Percentiles rank a stretch among this genome's conserved stretches.
phyloP scores from a whole-genome alignment of 2,113 vertebrate species.

The Ameiurus melas region DNA sequence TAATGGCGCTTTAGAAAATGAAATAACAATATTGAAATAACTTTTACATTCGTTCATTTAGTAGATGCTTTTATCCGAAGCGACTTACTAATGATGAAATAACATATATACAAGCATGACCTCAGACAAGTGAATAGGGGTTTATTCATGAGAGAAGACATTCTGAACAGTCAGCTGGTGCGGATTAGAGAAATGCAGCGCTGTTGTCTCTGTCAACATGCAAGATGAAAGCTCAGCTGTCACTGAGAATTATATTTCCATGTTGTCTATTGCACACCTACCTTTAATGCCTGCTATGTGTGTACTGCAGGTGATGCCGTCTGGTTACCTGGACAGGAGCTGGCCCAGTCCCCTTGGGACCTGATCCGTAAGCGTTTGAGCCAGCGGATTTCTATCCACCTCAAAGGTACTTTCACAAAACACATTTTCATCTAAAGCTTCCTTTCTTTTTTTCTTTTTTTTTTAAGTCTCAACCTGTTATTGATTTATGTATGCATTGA shows the following conservation, averaged over 20 bases:
- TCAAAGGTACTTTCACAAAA: slow-evolving; percentile 65
- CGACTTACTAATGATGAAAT: too few species aligned
- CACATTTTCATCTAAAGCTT: not conserved
- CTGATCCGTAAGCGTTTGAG: slow-evolving; percentile 82
- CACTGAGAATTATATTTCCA: slow-evolving; percentile 47
- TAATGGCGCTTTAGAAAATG: not conserved
- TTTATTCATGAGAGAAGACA: slow-evolving; percentile 55
- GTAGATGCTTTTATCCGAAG: too few species aligned
- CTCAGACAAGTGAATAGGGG: slow-evolving; percentile 21
- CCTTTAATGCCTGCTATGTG: not conserved
- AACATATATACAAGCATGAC: slow-evolving; percentile 18
- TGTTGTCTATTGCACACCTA: not conserved
- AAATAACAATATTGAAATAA: not conserved
- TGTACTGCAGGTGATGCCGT: slow-evolving; percentile 76
- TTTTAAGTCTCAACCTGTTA: not conserved
- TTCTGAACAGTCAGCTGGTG: slow-evolving; percentile 15
- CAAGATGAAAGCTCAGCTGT: slow-evolving; percentile 48
- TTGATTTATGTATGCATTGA: not conserved
- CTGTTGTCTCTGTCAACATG: slow-evolving; percentile 29
- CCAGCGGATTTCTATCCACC: slow-evolving; percentile 77
- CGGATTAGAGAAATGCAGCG: slow-evolving; percentile 46
- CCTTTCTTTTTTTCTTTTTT: not conserved
- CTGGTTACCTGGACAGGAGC: slow-evolving; percentile 83
- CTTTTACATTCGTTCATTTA: too few species aligned
- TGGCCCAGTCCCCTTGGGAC: slow-evolving; percentile 83